These are phyloP conservation scores for Microcebus tavaratra DNA, from an alignment of 2,113 vertebrate species.

Conservation along the genomic window DNA sequence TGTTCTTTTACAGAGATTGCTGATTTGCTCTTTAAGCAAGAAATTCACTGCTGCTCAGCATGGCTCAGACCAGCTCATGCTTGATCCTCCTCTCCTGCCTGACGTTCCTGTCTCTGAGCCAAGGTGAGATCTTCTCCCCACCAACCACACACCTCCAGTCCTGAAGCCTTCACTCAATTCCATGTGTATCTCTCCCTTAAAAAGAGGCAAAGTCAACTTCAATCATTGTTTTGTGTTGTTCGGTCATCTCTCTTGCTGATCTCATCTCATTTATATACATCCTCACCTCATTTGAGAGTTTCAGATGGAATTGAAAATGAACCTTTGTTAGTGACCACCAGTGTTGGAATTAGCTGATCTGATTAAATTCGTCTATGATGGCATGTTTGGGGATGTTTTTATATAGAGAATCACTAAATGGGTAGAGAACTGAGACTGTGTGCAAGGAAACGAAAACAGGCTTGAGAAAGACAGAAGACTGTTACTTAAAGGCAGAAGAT, in stretches of 20 bases:
- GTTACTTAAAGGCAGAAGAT: background rate
- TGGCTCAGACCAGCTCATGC: background rate
- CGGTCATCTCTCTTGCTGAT: background rate
- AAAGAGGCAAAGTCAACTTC: background rate
- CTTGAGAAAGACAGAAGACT: background rate
- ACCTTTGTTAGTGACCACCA: too few relatives aligned
- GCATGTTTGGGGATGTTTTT: fast-evolving
- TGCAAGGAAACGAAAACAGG: background rate
- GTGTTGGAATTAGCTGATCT: background rate
- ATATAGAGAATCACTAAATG: background rate
- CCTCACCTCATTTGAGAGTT: background rate
- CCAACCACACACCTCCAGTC: background rate
- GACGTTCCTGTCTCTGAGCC: background rate
- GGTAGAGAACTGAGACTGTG: background rate
- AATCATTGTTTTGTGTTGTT: background rate
- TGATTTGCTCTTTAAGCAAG: background rate
- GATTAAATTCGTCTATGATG: background rate
- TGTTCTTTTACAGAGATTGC: background rate
- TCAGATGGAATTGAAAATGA: background rate
- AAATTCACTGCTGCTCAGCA: background rate
- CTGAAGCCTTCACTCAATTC: background rate
- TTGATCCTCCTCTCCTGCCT: background rate
- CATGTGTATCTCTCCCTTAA: background rate
- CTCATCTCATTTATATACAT: background rate
- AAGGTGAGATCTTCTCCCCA: background rate